Evolutionary conservation across 2,113 vertebrate genomes (phyloP).

Genomic region (Ictidomys tridecemlineatus): DNA sequence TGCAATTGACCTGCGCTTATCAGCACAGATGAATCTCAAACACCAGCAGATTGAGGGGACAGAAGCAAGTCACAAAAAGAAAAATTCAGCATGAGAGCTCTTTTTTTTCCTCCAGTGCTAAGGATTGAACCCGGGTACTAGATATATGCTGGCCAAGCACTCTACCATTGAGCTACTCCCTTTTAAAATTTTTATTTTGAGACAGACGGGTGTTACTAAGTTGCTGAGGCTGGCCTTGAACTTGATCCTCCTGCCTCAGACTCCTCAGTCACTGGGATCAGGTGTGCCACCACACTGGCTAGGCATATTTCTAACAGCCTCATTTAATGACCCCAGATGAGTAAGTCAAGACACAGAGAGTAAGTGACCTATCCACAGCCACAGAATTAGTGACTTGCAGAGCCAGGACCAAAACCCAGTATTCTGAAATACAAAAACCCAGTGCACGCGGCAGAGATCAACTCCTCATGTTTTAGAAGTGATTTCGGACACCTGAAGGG

Average conservation of each 20-base stretch:
- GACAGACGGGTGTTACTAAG: too few relatives aligned
- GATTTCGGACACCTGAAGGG: neutral
- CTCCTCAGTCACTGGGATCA: too few relatives aligned
- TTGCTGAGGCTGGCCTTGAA: too few relatives aligned
- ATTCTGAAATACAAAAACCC: neutral
- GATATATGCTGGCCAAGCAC: too few relatives aligned
- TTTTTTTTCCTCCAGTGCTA: too few relatives aligned
- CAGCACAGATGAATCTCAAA: accelerated
- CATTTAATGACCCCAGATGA: neutral
- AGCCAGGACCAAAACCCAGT: neutral
- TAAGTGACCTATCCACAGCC: too few relatives aligned
- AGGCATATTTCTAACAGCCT: neutral
- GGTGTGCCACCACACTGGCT: too few relatives aligned
- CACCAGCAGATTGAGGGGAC: neutral
- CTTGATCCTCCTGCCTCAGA: too few relatives aligned
- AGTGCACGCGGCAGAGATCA: accelerated
- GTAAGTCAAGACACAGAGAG: neutral
- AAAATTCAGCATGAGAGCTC: neutral
- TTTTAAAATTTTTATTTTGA: too few relatives aligned
- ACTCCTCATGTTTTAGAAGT: neutral
- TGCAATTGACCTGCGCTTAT: neutral
- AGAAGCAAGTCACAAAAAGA: too few relatives aligned
- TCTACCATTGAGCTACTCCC: too few relatives aligned
- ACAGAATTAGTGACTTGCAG: neutral
- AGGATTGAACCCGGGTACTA: too few relatives aligned